Conservation (phyloP, 2,888 invertebrate species). For the Lomographa bimaculata region DNA sequence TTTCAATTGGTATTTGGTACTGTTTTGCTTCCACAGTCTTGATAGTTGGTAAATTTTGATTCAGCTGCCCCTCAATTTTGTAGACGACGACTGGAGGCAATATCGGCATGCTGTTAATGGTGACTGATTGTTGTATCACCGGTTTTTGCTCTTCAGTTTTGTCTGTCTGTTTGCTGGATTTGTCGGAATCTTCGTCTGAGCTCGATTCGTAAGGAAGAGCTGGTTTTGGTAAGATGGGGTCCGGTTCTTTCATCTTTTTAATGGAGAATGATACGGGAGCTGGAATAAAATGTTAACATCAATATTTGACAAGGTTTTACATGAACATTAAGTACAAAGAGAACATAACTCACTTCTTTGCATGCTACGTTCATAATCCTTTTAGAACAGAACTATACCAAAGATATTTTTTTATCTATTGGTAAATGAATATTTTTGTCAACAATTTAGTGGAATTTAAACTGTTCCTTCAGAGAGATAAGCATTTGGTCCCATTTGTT, state of each 20-base stretch:
- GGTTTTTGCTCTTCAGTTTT: slow-evolving; percentile 33
- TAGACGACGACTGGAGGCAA: slow-evolving; percentile 64
- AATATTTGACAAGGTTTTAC: too few species aligned
- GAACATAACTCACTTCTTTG: too few species aligned
- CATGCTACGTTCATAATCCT: too few species aligned
- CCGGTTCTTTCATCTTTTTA: slow-evolving; percentile 90
- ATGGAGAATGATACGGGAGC: slow-evolving; percentile 93
- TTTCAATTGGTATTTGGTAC: slow-evolving; percentile 28
- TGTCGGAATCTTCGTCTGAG: slow-evolving; percentile 83
- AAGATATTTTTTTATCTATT: too few species aligned
- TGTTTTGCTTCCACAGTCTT: slow-evolving; percentile 39
- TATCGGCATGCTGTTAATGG: slow-evolving; percentile 40
- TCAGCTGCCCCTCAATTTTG: slow-evolving; percentile 57
- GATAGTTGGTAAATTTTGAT: slow-evolving; percentile 46
- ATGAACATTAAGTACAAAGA: too few species aligned
- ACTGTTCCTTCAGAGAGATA: too few species aligned
- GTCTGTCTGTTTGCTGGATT: slow-evolving; percentile 47
- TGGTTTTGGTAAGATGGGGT: slow-evolving; percentile 86
- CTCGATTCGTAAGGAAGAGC: slow-evolving; percentile 91
- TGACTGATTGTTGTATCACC: slow-evolving; percentile 33
- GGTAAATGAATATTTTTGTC: too few species aligned
- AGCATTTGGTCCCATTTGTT: too few species aligned
- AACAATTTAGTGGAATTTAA: too few species aligned
- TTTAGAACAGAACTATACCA: too few species aligned
- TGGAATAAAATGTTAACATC: too few species aligned